Evolutionary conservation across 2,797 vertebrate species (phyloP), one percentile per base, ranked within the genome.

Genomic region (Netta rufina): DNA sequence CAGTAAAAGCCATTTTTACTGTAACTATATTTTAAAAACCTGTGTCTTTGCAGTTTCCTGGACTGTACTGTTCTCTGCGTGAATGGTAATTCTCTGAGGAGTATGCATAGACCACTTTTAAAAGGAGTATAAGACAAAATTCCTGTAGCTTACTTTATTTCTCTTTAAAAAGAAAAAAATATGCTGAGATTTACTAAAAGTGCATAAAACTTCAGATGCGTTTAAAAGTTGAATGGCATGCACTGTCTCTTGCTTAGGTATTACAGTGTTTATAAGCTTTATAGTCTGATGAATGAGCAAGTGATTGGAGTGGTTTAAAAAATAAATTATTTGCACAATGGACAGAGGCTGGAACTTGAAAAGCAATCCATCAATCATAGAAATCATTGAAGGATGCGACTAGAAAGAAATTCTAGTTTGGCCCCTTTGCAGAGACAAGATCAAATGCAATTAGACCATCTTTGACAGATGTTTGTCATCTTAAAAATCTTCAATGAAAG

Each of bases 41-140:
- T 53, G 1, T 1, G 0, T 49, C 32, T 67, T 86, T 64, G 28
- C 19, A 4, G 9, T 70, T 88, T 69, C 43, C 36, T 75, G 43
- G 16, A 13, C n/a, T 53, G 8, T 70, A 2, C 16, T 49, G 25
- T 19, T 65, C 19, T 91, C 56, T 80, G 19, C 6, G 11, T 72
- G 56, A 73, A 18, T 54, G 36, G 6, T 57, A 30, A 81, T 57
- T 78, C 73, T 64, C 88, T 22, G 32, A 85, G 80, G 41, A 54
- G 28, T n/a, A 25, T 33, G 84, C 92, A 84, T 65, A 91, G 89
- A 56, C 53, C 61, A 19, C 58, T 93, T 89, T 43, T 11, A 32
- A 83, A 84, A 94, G 70, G 87, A 88, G 65, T 95, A 25, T 47
- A 91, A 92, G 80, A 62, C 32, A 71, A 89, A 92, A 79, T 60